phyloP scores from a whole-genome alignment of 2,888 invertebrate genomes.

The Chymomyza amoena region DNA sequence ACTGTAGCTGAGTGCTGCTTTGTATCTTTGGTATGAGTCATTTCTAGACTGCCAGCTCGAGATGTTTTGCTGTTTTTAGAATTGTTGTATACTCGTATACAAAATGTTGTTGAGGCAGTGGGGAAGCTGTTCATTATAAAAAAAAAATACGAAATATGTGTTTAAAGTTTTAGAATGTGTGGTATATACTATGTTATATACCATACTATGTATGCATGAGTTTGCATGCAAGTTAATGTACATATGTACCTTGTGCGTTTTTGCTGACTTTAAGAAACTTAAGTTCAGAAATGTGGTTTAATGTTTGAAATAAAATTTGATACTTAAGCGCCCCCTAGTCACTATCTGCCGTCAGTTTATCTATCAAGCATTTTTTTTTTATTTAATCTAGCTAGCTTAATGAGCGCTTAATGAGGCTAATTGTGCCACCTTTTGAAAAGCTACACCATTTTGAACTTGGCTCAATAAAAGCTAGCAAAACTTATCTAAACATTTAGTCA shows the following conservation, averaged over 20 bases:
- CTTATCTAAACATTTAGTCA: too few species aligned
- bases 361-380: too few species aligned
- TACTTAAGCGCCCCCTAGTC: background rate
- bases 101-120: background rate
- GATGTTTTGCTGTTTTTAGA: background rate
- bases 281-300: background rate
- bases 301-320: background rate
- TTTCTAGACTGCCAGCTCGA: background rate
- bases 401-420: too few species aligned
- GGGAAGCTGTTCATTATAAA: background rate
- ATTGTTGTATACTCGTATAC: background rate
- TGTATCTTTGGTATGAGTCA: background rate
- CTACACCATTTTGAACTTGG: too few species aligned
- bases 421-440: too few species aligned
- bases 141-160: background rate
- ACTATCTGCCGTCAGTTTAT: too few species aligned
- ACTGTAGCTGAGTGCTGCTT: background rate
- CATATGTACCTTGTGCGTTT: background rate
- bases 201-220: too few species aligned
- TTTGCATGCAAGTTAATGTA: background rate
- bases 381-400: too few species aligned
- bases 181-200: too few species aligned
- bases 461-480: too few species aligned
- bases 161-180: too few species aligned
- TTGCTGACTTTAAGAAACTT: background rate